Evolutionary conservation across 1,140 invertebrate genomes (phyloP), one percentile per base, ranked within the genome.

Genomic region (Eupristina koningsbergeri): DNA sequence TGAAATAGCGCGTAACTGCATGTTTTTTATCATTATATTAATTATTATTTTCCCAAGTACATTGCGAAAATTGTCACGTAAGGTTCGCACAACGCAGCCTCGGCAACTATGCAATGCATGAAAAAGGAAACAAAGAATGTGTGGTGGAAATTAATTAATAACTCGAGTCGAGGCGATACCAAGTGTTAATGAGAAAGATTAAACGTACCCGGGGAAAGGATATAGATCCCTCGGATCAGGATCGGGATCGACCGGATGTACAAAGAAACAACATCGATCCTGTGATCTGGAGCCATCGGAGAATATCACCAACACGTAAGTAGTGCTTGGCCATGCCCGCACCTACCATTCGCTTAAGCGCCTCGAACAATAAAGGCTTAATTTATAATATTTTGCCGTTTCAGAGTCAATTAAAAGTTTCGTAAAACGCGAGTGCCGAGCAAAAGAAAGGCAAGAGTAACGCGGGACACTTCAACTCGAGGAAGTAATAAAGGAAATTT

Each of bases 361-460:
- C 22, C 47, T 45, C 31, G 45, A 80, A 84, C 78, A 84, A 84
- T 84, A 69, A 80, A 71, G 64, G 26, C 73, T 85, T 78, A 85
- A 85, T 85, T 85, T 77, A 85, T 73, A 81, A 79, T 47, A 85
- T 85, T 81, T 81, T 85, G 45, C 73, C 79, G 22, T 77, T 81
- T 81, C 84, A 22, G 73, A 85, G 84, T 74, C 84, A 85, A 85
- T 85, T 85, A 85, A 85, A 85, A 85, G 84, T 85, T 85, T 81
- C 17, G 71, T 45, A 58, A 71, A 82, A 61, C 81, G 80, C 45
- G 64, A 75, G 47, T 36, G 78, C 22, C 39, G 31, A 53, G 53
- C 73, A 22, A 71, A 82, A 82, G 80, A 73, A 78, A 78, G 47
- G 81, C 73, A 77, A 82, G 74, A 75, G 71, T 77, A 81, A 71